Evolutionary conservation across 1,140 invertebrate species (phyloP).

Genomic region (Trissolcus basalis): DNA sequence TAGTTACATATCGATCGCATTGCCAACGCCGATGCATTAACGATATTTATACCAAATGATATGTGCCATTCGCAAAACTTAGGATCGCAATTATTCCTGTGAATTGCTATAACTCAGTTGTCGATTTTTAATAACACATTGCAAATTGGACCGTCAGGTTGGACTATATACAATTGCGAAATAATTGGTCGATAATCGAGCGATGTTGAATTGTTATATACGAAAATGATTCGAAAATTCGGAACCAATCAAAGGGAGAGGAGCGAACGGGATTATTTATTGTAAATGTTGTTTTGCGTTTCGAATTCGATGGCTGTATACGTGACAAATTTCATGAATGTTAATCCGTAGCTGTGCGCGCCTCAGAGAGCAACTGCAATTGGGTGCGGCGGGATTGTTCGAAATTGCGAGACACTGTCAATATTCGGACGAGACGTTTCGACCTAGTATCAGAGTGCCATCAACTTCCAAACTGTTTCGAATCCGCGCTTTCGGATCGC

Average conservation of each 20-base stretch:
- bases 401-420: constrained; percentile 34
- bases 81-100: no score
- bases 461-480: constrained; percentile 47
- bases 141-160: no score
- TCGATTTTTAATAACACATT: neutral
- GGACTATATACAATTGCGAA: no score
- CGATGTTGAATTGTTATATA: no score
- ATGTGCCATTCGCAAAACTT: no score
- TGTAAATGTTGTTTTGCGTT: neutral
- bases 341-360: constrained; percentile 5
- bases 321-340: constrained; percentile 13
- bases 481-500: constrained; percentile 25
- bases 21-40: neutral
- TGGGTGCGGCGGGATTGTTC: constrained; percentile 1
- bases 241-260: neutral
- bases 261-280: no score
- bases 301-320: no score
- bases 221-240: neutral
- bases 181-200: no score
- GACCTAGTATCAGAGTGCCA: constrained; percentile 27
- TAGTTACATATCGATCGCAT: neutral
- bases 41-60: neutral
- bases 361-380: constrained; percentile 28
- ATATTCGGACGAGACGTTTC: constrained; percentile 39
- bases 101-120: no score